Base-by-base conservation (phyloP, 2,888 invertebrate species). In the Diadromus collaris region DNA sequence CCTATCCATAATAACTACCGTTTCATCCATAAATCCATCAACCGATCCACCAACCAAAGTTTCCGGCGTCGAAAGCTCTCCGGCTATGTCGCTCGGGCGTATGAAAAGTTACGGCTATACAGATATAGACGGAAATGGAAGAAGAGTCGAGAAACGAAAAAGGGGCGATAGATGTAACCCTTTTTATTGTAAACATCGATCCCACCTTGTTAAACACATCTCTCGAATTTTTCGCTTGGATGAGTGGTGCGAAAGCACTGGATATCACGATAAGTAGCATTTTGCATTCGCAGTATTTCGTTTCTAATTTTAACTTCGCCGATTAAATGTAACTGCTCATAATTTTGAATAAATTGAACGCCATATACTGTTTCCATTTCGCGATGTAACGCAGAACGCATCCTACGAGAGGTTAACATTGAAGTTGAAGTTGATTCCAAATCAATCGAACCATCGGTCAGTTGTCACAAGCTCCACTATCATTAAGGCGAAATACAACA, bases 21-120 rank as follows among this genome's bases (percentile, higher is more conserved):
- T 73, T 75, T 71, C 78, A 71, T 70, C 75, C 75, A 79, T 79
- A 75, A 79, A 79, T 79, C 78, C 78, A 71, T 79, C 78, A 75
- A 79, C 70, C 70, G 46, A 32, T 79, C 71, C 65, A 67, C 75
- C 67, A 61, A 67, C 70, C 54, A 70, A 79, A 79, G 70, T 78
- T 79, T 78, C 38, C 71, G 71, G 71, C 67, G 63, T 75, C 78
- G 75, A 79, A 70, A 75, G 78, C 76, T 34, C 74, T 65, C 65
- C 51, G 76, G 38, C 51, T 70, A 46, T 44, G 63, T 21, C 32
- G 29, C 46, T 44, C 68, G 63, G 69, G 70, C 74, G 70, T 79
- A 79, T 75, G 70, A 75, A 79, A 75, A 79, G 78, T 79, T 75
- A 71, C 75, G 58, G 69, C 69, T 44, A 58, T 10, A 63, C 32